Evolutionary conservation across 2,113 vertebrate genomes (phyloP), one percentile per base, ranked within the genome.

Genomic region (Miniopterus natalensis): DNA sequence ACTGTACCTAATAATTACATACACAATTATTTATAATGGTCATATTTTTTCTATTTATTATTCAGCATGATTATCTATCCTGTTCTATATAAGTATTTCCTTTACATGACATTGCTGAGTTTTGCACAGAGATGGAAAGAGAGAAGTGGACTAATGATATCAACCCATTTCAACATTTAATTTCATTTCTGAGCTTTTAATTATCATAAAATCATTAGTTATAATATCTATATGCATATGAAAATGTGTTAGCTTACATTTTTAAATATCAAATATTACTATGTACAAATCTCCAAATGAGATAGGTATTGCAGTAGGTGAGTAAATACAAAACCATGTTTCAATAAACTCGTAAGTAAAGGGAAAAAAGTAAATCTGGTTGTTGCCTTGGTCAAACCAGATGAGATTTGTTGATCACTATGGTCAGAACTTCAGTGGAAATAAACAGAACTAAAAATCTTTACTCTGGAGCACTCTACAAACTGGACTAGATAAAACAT

Each of bases 111-210:
- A 74, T 31, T 77, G 15, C 2, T 93, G 36, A 93, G 4, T 63
- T 36, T 2, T 66, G 6, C 70, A 8, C 49, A 79, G 40, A 88
- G 20, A 31, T 40, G 1, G 51, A 59, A 55, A 42, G 13, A 55
- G 23, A 73, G 15, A 79, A 40, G 10, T 31, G 1, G 15, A 45
- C 1, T 66, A 59, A 20, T 20, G 31, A 13, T 57, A 84, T 29
- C 11, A 74, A 57, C 23, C 0, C 2, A 27, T 0, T 51, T 9
- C 11, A 78, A 65, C 3, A 61, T 84, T 75, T 84, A 51, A 89
- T 92, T 96, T 95, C 0, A 92, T 6, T 42, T 92, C 29, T 86
- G 55, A 85, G 6, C 2, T 91, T 93, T 81, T 57, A 11, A 47
- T 94, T 36, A 51, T 78, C 45, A 88, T 68, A 79, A 53, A 75